Conservation (phyloP, 2,113 vertebrate genomes). For the Chelonoidis abingdonii region DNA sequence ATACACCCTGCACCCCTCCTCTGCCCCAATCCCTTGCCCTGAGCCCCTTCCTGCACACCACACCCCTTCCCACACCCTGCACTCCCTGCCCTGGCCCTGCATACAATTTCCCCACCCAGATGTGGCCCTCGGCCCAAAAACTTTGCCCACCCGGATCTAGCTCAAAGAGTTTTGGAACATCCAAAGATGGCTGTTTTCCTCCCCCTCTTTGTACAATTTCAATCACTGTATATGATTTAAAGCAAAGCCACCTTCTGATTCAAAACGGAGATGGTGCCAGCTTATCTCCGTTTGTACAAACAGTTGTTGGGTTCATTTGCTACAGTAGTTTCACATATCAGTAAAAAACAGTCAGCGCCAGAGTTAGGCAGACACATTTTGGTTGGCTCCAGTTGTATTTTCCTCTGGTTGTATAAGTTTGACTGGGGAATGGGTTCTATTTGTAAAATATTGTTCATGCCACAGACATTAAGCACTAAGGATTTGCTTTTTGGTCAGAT, state of each 20-base stretch:
- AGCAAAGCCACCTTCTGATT: background rate
- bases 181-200: background rate
- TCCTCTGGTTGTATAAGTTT: background rate
- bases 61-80: too few species aligned
- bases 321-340: background rate
- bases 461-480: rapidly evolving
- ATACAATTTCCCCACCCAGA: too few species aligned
- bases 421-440: background rate
- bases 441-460: background rate
- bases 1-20: too few species aligned
- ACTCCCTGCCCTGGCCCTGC: too few species aligned
- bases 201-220: background rate
- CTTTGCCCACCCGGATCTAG: background rate
- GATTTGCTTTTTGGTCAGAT: background rate
- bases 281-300: background rate
- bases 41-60: too few species aligned
- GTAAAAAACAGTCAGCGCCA: background rate
- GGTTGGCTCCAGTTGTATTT: background rate
- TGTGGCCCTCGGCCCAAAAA: too few species aligned
- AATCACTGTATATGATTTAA: background rate
- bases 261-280: background rate
- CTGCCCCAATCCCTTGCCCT: too few species aligned
- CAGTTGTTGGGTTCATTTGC: background rate
- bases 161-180: background rate
- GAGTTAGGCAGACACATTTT: background rate